Evolutionary conservation across 1,140 invertebrate species (phyloP).

Genomic region (Homalodisca vitripennis): DNA sequence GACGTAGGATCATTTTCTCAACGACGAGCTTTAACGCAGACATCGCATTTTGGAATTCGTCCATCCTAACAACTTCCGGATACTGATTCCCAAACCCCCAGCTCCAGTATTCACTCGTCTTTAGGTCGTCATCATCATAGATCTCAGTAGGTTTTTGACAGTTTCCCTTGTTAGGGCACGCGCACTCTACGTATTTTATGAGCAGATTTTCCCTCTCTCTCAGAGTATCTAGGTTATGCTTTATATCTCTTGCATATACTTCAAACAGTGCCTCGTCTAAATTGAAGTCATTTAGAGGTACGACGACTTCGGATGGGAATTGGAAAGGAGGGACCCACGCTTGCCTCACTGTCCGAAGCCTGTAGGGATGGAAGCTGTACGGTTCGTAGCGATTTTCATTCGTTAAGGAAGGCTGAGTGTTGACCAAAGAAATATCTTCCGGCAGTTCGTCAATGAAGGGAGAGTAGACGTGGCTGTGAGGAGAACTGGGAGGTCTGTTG

Average conservation of each 20-base stretch:
- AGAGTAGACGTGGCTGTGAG: not conserved
- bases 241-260: not conserved
- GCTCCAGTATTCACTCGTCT: not conserved
- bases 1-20: not conserved
- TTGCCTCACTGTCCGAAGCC: not conserved
- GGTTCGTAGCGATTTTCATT: too few species aligned
- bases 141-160: not conserved
- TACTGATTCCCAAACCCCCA: not conserved
- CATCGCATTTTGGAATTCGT: not conserved
- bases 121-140: not conserved
- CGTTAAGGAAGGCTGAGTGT: not conserved
- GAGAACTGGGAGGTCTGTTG: not conserved
- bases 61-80: not conserved
- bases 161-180: not conserved
- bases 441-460: not conserved
- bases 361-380: not conserved
- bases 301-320: too few species aligned
- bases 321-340: not conserved
- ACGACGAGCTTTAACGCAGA: not conserved
- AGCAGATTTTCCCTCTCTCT: conserved; percentile 1
- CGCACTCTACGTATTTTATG: not conserved
- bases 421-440: not conserved
- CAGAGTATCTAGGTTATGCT: not conserved
- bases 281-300: not conserved
- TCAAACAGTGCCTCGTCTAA: not conserved